Base-by-base conservation (phyloP, 1,140 invertebrate species). In the Tetragonula clypearis region DNA sequence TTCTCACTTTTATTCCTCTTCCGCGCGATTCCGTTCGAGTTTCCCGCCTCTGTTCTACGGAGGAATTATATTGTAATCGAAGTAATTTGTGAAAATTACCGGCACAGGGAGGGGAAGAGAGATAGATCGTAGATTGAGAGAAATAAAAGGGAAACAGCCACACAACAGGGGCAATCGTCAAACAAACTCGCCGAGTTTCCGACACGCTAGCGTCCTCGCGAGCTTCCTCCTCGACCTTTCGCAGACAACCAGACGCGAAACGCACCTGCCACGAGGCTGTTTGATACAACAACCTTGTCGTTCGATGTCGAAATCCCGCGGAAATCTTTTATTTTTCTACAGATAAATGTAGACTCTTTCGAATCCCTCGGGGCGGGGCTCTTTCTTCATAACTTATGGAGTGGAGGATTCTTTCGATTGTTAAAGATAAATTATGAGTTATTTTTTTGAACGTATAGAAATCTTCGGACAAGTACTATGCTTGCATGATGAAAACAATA, bases 11-110 rank as follows among this genome's bases (percentile, higher is more conserved):
- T 41, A 65, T 68, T 83, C 53, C 65, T 6, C 35, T 35, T 35
- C 35, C 35, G 55, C 35, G 55, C 65, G 74, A 68, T 86, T 82
- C 88, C 88, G 87, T 89, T 89, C 88, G 77, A 62, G n/a, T 41
- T 68, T 58, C 77, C 65, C 26, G 26, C 26, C 11, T 26, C 49
- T 41, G 49, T 62, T 62, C 69, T n/a, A 14, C 12, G 41, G 41
- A 65, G 56, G 74, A 53, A 86, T 89, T 86, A 89, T 86, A 86
- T 89, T 88, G 87, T 88, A 88, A 89, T 88, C 88, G 87, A 89
- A 74, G 88, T 86, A 89, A 89, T 89, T 88, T 89, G 79, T 55
- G 88, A 82, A 83, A 86, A 86, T 23, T 49, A 21, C 23, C 8
- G 49, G 23, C 5, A 11, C 41, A 8, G 41, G 6, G 41, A 49